These are phyloP conservation scores for Heliconius hewitsoni DNA, from an alignment of 1,140 invertebrate species.

Conservation along the genomic window DNA sequence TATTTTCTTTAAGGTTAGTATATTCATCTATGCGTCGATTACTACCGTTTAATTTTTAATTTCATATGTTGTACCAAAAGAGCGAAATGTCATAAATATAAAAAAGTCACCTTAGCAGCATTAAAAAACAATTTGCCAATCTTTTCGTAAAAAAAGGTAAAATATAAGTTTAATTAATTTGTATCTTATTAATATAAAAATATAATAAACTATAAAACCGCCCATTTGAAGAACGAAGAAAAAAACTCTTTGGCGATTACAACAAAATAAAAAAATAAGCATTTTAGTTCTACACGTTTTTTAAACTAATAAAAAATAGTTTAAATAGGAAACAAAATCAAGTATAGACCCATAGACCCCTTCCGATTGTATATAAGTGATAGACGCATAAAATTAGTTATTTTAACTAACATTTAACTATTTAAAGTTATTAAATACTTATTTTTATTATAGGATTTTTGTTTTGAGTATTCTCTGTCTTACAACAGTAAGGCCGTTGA, in stretches of 20 bases:
- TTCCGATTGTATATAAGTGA: no score
- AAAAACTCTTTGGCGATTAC: not conserved
- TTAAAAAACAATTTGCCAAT: no score
- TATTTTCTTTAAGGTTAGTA: no score
- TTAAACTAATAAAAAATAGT: not conserved
- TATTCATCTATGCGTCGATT: no score
- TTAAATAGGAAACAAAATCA: not conserved
- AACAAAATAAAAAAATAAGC: not conserved
- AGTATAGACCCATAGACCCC: not conserved
- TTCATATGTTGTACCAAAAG: no score
- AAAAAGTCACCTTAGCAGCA: no score
- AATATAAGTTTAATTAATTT: not conserved
- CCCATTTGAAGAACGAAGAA: not conserved
- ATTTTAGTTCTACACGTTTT: not conserved
- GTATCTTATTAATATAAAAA: not conserved
- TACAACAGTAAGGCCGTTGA: conserved; percentile 1
- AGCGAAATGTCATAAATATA: no score
- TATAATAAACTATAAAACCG: conserved; percentile 1
- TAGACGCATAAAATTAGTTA: not conserved
- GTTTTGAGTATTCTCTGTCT: not conserved
- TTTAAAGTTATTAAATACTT: conserved; percentile 9
- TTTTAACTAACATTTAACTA: not conserved
- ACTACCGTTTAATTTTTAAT: no score
- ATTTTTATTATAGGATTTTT: not conserved
- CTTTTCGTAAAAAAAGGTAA: no score